These are phyloP conservation scores for Hippocampus zosterae DNA, from an alignment of 2,113 vertebrate species.

Conservation along the genomic window DNA sequence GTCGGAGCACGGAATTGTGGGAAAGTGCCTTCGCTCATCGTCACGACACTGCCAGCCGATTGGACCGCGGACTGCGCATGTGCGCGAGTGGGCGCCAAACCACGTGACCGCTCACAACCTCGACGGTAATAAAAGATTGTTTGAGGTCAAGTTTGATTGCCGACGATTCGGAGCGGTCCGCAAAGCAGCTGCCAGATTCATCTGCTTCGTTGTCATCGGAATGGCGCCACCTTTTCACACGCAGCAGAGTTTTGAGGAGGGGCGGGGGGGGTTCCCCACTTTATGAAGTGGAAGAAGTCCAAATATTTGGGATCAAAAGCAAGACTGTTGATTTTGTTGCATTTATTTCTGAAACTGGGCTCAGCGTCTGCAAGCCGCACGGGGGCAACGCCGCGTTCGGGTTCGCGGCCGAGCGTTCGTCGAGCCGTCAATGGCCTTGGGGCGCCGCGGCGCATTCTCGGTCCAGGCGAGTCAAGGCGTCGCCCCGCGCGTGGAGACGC, in stretches of 20 bases:
- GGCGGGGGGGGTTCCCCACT: too few relatives aligned
- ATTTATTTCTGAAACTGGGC: too few relatives aligned
- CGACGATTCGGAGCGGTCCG: too few relatives aligned
- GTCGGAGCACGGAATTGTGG: constrained; percentile 44
- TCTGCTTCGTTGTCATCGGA: too few relatives aligned
- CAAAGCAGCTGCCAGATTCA: too few relatives aligned
- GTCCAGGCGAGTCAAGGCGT: not conserved
- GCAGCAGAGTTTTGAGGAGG: too few relatives aligned
- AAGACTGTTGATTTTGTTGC: too few relatives aligned
- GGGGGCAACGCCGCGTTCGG: not conserved
- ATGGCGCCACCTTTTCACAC: too few relatives aligned
- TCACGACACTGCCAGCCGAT: constrained; percentile 31
- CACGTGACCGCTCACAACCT: constrained; percentile 50
- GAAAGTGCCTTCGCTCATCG: constrained; percentile 60
- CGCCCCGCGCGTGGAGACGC: constrained; percentile 62
- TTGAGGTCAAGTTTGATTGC: constrained; percentile 9
- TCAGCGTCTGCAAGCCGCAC: too few relatives aligned
- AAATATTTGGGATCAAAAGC: too few relatives aligned
- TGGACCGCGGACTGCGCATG: constrained; percentile 18
- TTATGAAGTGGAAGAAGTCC: too few relatives aligned
- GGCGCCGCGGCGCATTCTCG: constrained; percentile 54
- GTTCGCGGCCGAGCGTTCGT: not conserved
- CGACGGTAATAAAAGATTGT: constrained; percentile 66
- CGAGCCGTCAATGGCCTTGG: constrained; percentile 27
- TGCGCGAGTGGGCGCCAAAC: constrained; percentile 51